These are phyloP conservation scores for Monopterus albus DNA, from an alignment of 2,113 vertebrate species.

Conservation along the genomic window DNA sequence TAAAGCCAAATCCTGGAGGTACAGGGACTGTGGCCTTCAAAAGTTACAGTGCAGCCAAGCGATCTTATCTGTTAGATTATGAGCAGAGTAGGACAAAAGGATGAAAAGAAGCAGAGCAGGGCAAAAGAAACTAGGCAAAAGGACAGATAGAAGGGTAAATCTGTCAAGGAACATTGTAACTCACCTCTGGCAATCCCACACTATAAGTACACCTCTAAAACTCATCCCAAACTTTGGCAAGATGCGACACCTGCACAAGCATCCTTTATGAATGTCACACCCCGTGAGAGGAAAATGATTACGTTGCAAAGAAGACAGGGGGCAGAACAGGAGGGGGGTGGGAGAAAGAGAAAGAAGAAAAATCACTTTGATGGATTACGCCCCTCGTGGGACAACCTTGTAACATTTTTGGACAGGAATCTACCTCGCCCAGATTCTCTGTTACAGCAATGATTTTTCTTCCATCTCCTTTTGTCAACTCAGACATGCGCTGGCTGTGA, in stretches of 20 bases:
- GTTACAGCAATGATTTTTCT: constrained; percentile 56
- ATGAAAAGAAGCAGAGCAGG: constrained; percentile 5
- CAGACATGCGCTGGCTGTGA: constrained; percentile 61
- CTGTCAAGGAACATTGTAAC: constrained; percentile 47
- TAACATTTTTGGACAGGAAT: constrained; percentile 83
- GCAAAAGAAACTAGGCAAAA: constrained; percentile 23
- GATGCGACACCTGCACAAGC: constrained; percentile 65
- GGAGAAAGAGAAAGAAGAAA: constrained; percentile 62
- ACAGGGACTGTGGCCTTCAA: neutral
- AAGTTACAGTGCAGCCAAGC: neutral
- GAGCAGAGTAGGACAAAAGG: constrained; percentile 26
- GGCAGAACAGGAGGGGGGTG: constrained; percentile 60
- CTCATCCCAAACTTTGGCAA: constrained; percentile 77
- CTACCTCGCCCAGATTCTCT: constrained; percentile 66
- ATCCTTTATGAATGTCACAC: constrained; percentile 86
- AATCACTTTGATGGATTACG: constrained; percentile 85
- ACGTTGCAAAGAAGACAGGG: constrained; percentile 83
- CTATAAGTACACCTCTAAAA: constrained; percentile 63
- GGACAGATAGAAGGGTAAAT: constrained; percentile 36
- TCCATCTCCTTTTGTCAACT: constrained; percentile 66
- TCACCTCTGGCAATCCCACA: constrained; percentile 53
- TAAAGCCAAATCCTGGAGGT: neutral
- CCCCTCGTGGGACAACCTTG: constrained; percentile 84
- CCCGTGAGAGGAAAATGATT: constrained; percentile 84
- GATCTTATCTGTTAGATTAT: neutral